Evolutionary conservation across 2,888 invertebrate genomes (phyloP).

Genomic region (Erebia palarica): DNA sequence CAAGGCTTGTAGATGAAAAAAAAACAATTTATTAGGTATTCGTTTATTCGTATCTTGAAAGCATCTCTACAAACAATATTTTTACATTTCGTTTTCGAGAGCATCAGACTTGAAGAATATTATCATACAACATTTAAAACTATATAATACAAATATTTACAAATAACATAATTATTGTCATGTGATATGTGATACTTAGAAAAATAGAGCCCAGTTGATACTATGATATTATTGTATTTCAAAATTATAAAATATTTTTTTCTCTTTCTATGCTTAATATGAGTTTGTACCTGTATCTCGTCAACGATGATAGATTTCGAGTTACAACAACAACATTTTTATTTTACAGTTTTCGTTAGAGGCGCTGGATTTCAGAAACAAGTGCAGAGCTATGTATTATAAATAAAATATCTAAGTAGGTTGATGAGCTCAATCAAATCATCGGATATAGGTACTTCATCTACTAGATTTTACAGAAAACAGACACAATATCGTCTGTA

Average conservation of each 20-base stretch:
- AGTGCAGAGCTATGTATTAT: background rate
- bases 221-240: background rate
- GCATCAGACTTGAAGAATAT: conserved; percentile 54
- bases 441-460: no score
- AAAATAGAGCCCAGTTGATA: conserved; percentile 34
- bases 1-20: background rate
- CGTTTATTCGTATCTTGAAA: conserved; percentile 59
- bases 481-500: no score
- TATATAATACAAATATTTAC: conserved; percentile 80
- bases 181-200: conserved; percentile 69
- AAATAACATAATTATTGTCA: conserved; percentile 58
- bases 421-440: no score
- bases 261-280: background rate
- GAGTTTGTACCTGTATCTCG: background rate
- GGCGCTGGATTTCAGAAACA: background rate
- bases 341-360: background rate
- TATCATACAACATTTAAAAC: conserved; percentile 63
- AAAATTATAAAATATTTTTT: background rate
- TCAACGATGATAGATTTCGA: conserved; percentile 1
- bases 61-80: conserved; percentile 51
- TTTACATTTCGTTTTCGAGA: conserved; percentile 61
- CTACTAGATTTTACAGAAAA: no score
- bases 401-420: background rate
- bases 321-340: background rate
- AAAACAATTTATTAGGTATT: conserved; percentile 46